A percentile compares a stretch with the other conserved stretches of the same genome.
These are phyloP conservation scores for Varanus salvator DNA, from an alignment of 2,113 vertebrate species.

Conservation along the genomic window DNA sequence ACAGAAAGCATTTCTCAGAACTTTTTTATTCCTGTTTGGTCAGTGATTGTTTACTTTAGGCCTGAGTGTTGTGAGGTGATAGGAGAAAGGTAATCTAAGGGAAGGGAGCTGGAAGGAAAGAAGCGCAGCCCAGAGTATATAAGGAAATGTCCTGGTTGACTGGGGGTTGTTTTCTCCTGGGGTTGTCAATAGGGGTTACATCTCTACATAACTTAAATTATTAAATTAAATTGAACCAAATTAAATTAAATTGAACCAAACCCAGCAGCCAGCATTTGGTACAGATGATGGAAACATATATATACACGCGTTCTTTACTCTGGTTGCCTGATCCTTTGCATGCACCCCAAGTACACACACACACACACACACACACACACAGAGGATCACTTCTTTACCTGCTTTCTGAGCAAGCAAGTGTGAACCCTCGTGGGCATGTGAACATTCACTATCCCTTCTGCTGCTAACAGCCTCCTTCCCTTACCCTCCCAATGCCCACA, in stretches of 20 bases:
- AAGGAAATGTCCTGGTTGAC: not conserved
- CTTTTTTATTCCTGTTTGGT: no score
- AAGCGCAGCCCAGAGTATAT: not conserved
- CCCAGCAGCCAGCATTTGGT: no score
- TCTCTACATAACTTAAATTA: not conserved
- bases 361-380: no score
- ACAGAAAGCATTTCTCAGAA: no score
- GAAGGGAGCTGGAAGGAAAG: no score
- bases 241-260: not conserved
- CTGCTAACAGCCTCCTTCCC: not conserved
- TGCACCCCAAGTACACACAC: no score
- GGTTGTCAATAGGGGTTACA: not conserved
- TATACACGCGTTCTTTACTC: no score
- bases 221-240: not conserved
- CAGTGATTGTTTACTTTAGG: no score
- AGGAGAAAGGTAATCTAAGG: no score
- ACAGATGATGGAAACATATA: no score
- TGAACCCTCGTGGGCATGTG: not conserved
- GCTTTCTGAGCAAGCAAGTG: not conserved
- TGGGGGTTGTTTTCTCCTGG: not conserved
- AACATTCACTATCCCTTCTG: not conserved
- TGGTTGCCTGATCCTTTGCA: no score
- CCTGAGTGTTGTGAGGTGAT: no score
- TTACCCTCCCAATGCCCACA: not conserved
- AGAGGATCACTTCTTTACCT: not conserved